Conservation (phyloP, 23 tunicate genomes). For the Halocynthia roretzi region DNA sequence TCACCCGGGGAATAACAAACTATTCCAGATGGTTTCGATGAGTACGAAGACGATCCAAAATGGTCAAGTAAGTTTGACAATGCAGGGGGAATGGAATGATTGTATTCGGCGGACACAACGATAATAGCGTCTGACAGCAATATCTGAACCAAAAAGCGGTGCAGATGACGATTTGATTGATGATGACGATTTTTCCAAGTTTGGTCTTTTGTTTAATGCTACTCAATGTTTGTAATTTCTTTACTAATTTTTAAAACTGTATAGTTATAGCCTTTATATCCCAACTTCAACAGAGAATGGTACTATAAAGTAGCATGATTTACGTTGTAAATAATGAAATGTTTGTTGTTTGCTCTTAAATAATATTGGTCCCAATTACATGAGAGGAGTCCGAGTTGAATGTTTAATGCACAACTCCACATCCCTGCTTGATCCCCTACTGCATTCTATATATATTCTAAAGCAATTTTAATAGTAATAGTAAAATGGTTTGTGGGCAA, state of each 20-base stretch:
- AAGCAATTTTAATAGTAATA: not conserved
- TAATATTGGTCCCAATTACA: too few species aligned
- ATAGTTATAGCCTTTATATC: too few species aligned
- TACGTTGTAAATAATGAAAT: too few species aligned
- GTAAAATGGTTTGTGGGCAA: not conserved
- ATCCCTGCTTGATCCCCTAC: not conserved
- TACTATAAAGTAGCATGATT: too few species aligned
- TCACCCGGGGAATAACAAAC: conserved; percentile 77
- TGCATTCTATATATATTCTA: not conserved
- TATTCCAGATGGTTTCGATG: conserved; percentile 71
- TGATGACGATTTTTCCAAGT: not conserved
- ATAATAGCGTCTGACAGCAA: conserved; percentile 64
- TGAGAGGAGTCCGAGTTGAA: too few species aligned
- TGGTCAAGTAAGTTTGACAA: conserved; percentile 66
- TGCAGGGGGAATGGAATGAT: conserved; percentile 85
- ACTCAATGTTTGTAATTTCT: too few species aligned
- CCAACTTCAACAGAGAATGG: too few species aligned
- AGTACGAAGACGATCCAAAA: conserved; percentile 41
- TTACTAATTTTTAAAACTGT: too few species aligned
- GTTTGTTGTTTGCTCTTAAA: too few species aligned
- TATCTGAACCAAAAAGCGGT: conserved; percentile 22
- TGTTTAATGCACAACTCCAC: not conserved
- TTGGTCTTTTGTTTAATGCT: too few species aligned
- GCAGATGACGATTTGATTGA: too few species aligned
- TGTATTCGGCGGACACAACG: conserved; percentile 80